Evolutionary conservation across 2,113 vertebrate genomes (phyloP), one percentile per base, ranked within the genome.

Genomic region (Cryptomyrus ogoouensis): DNA sequence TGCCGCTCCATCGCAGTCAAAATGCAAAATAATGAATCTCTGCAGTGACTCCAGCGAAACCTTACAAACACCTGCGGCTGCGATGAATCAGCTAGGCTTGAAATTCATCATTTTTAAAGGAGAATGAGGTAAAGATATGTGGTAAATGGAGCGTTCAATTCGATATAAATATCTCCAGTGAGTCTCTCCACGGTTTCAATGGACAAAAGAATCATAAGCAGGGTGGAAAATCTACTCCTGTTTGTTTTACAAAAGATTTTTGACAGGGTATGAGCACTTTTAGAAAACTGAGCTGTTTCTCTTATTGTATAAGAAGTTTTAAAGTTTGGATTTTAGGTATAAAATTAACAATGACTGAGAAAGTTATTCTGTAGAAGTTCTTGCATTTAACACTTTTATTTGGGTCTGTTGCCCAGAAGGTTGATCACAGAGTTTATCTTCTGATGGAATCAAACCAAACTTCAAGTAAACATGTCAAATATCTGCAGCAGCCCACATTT

Each of bases 101-200:
- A 80, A 84, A 84, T 84, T 21, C 21, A 42, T 47, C 44, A 47
- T 12, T 44, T 46, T 84, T 84, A 46, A 47, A n/a, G 83, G 44
- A 84, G 35, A 80, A 80, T 80, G 35, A 80, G 74, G 31, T 35
- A 46, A 84, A 24, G 42, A 84, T 84, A 84, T 46, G 21, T 46
- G 42, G 19, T 10, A 84, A 84, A 39, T 84, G 42, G 44, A 84
- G 44, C 42, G 7, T 74, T 70, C 21, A n/a, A 39, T 24, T 31
- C 21, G 52, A 90, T 62, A 49, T 77, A 90, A 83, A 52, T 77
- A 80, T 80, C 74, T 80, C 35, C 74, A 39, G 19, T 19, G 74
- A 80, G 31, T 91, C 70, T 24, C 42, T 21, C 15, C 80, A n/a
- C 9, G 2, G 83, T 3, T 47, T 83, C 21, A 24, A 24, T 47